Base-by-base conservation (phyloP, 2,797 vertebrate genomes). In the Sebastes baramenuke region DNA sequence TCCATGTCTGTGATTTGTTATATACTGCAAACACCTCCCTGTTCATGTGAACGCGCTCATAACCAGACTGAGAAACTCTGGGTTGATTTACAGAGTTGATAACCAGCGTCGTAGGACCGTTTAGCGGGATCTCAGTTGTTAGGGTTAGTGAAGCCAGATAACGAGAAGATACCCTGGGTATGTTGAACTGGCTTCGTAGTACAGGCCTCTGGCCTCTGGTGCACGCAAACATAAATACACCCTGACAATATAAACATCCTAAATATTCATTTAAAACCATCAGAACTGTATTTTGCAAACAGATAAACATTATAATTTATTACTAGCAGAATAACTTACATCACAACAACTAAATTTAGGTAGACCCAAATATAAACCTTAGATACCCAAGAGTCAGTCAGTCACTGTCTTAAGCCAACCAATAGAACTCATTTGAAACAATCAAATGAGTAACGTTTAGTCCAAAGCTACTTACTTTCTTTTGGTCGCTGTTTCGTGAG, bases 401-500 rank as follows among this genome's bases (percentile, higher is more conserved):
- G 42, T 46, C 38, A 69, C 38, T 42, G 8, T 67, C 49, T 75
- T 60, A 67, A 67, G 14, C 29, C 1, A 72, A 11, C 3, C 22
- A 73, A 1, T 52, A 20, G 29, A 10, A 25, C 4, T 9, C 1
- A 58, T 66, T 65, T 42, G 34, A 20, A 55, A 46, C 18, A 75
- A 16, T 54, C 1, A 66, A 36, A 36, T 29, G 1, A 82, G 3
- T 14, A n/a, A 30, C 7, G 3, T 59, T 36, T 20, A 29, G 12
- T 12, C 6, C 6, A 16, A 29, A 42, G 13, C 24, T 20, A 74
- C 87, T 64, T 84, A 99, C 99, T 95, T 98, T 99, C 91, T 96
- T 97, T 91, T 98, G 97, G 49, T 95, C 88, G 29, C 65, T 93
- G 82, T 94, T 97, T 70, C 96, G 96, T 78, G 93, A 90, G 87